Percentiles rank a stretch among this genome's conserved stretches.
phyloP scores from a whole-genome alignment of 2,113 vertebrate genomes.

The Bufo gargarizans region DNA sequence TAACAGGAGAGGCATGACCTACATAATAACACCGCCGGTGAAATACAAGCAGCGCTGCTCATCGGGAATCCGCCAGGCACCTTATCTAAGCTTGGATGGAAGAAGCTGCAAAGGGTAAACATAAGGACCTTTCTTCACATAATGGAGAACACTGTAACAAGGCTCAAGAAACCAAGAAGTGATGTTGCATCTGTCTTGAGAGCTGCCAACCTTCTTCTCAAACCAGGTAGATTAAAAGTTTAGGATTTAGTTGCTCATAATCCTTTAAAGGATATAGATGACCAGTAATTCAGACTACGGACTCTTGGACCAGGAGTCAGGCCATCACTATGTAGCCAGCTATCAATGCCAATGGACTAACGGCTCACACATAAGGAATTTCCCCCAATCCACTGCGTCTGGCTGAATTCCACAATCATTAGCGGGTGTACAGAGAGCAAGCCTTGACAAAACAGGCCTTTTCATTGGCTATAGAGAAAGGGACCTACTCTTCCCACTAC shows the following conservation, averaged over 20 bases:
- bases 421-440: slow-evolving; percentile 30
- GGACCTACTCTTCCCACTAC: slow-evolving; percentile 2
- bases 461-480: slow-evolving; percentile 23
- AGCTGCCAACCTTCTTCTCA: background rate
- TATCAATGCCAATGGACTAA: background rate
- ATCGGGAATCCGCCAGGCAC: slow-evolving; percentile 19
- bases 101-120: slow-evolving; percentile 15
- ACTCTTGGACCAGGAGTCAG: background rate
- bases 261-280: background rate
- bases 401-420: slow-evolving; percentile 34
- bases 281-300: background rate
- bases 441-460: slow-evolving; percentile 40
- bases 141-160: background rate
- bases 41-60: slow-evolving; percentile 36
- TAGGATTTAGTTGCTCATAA: background rate
- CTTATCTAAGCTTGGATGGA: background rate
- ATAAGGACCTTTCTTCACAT: background rate
- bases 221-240: background rate
- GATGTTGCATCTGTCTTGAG: slow-evolving; percentile 55
- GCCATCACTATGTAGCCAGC: background rate
- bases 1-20: slow-evolving; percentile 53
- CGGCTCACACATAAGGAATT: slow-evolving; percentile 27
- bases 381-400: background rate
- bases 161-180: background rate
- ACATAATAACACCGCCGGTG: slow-evolving; percentile 49